Evolutionary conservation across 2,888 invertebrate species (phyloP), one percentile per base, ranked within the genome.

Genomic region (Helicoverpa assulta): DNA sequence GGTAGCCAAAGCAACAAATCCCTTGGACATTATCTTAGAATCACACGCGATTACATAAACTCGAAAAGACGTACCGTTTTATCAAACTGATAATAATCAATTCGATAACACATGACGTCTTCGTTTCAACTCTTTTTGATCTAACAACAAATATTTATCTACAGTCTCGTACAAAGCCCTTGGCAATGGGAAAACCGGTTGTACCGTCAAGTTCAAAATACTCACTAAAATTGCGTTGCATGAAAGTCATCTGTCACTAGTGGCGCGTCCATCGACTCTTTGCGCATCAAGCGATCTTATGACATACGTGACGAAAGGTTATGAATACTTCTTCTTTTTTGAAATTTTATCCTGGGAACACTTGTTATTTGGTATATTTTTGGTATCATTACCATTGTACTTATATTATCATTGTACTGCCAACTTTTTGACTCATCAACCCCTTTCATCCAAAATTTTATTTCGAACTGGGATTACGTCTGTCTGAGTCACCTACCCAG

Each of bases 121-220:
- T 63, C 12, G 53, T 50, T 52, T 73, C 29, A 21, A 56, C 21
- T 33, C 19, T 71, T 3, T 59, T 52, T 37, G 14, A 43, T 52
- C 40, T 37, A 58, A 54, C 0, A 60, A 53, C 1, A 56, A 60
- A 51, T 57, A 63, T 62, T 55, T 29, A 61, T 33, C 26, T 57
- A 69, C 29, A 64, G 19, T 26, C 37, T 51, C 59, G 58, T 63
- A 18, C 51, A 55, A 60, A 58, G 53, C 67, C 70, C 52, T 68
- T 65, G 65, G 59, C 58, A 79, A 54, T 80, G 47, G n/a, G 18
- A 57, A 43, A 80, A 83, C 81, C 67, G 78, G 83, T 80, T 82
- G 54, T 70, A 58, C 57, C 63, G 61, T 73, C 67, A 81, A 74
- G 81, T 81, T 80, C 67, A 78, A 83, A 75, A 71, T 80, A 74